Evolutionary conservation across 2,113 vertebrate species (phyloP).

Genomic region (Chamaetylas fuelleborni): DNA sequence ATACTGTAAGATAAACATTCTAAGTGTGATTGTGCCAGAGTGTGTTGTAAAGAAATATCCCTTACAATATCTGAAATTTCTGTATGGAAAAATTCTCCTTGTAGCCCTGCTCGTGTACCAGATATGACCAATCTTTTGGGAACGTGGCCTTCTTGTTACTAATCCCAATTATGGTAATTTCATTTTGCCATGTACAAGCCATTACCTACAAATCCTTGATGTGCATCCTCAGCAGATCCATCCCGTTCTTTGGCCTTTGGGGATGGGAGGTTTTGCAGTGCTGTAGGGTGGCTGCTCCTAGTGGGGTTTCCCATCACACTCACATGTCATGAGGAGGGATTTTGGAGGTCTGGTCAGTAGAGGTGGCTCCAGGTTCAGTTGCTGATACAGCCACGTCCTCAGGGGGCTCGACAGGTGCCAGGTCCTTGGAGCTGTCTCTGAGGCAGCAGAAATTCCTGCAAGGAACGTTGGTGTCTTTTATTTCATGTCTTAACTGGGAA

Average conservation of each 20-base stretch:
- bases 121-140: neutral
- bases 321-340: neutral
- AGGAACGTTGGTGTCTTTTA: neutral
- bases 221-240: neutral
- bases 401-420: neutral
- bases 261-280: neutral
- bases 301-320: neutral
- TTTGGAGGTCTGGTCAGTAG: neutral
- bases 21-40: neutral
- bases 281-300: neutral
- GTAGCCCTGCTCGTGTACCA: too few species aligned
- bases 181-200: neutral
- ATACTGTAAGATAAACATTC: neutral
- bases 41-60: neutral
- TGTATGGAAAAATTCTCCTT: neutral
- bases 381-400: accelerated
- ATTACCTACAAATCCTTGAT: neutral
- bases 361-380: neutral
- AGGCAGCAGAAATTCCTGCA: neutral
- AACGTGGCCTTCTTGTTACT: neutral
- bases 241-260: accelerated
- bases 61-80: neutral
- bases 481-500: neutral
- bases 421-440: neutral
- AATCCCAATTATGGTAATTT: neutral